Percentiles rank a stretch among this genome's conserved stretches.
phyloP scores from a whole-genome alignment of 2,113 vertebrate species.

The Grammomys dolichurus region DNA sequence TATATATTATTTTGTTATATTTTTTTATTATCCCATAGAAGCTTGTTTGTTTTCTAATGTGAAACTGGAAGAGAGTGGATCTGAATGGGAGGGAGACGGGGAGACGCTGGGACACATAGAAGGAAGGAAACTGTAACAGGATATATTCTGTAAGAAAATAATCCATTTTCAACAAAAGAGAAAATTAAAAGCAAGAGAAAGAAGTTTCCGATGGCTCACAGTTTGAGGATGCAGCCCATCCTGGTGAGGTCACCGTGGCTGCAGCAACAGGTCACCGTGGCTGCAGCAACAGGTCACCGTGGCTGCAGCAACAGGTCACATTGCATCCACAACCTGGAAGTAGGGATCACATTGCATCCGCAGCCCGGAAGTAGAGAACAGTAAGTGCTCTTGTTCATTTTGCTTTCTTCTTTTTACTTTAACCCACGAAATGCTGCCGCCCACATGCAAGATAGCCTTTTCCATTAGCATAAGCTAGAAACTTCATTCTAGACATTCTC shows the following conservation, averaged over 20 bases:
- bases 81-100: neutral
- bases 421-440: neutral
- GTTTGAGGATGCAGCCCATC: neutral
- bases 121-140: neutral
- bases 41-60: neutral
- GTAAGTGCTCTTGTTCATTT: neutral
- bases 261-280: neutral
- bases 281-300: neutral
- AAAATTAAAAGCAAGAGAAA: neutral
- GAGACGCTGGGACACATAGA: neutral
- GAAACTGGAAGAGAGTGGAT: neutral
- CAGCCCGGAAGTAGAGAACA: too few relatives aligned
- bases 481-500: neutral
- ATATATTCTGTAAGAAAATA: neutral
- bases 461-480: neutral
- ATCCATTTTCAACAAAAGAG: neutral
- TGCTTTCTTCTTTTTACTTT: neutral
- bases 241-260: neutral
- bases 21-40: neutral
- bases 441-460: neutral
- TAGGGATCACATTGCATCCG: neutral
- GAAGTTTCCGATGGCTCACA: neutral
- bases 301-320: neutral
- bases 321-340: neutral
- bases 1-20: neutral